phyloP scores from a whole-genome alignment of 2,888 invertebrate genomes.

The Rhagonycha lutea region DNA sequence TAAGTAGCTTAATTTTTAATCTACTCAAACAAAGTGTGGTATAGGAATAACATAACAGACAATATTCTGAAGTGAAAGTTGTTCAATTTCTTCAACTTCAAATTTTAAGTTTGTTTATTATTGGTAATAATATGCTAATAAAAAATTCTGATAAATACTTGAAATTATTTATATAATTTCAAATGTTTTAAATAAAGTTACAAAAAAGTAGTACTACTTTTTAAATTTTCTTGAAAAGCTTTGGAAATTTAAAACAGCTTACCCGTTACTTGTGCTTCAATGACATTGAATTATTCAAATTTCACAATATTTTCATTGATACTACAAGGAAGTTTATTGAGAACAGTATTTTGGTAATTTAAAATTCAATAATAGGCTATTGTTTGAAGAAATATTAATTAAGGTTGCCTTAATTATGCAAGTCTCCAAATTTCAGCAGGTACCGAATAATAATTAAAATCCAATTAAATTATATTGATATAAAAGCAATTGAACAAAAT shows the following conservation, averaged over 20 bases:
- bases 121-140: not conserved
- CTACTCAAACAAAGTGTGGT: not conserved
- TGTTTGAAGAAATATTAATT: not conserved
- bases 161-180: not conserved
- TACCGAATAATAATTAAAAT: not conserved
- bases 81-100: not conserved
- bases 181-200: not conserved
- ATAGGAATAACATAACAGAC: not conserved
- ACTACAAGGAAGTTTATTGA: not conserved
- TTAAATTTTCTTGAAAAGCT: too few species aligned
- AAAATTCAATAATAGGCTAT: not conserved
- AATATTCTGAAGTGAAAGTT: not conserved
- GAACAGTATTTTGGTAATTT: not conserved
- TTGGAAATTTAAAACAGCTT: not conserved
- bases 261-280: not conserved
- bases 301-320: not conserved
- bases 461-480: not conserved
- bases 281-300: conserved; percentile 1
- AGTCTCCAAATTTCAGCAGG: not conserved
- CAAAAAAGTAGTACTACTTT: too few species aligned
- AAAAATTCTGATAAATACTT: not conserved
- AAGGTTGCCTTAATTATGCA: not conserved
- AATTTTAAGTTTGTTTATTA: not conserved
- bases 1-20: not conserved
- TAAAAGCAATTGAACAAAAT: too few species aligned